phyloP scores from a whole-genome alignment of 2,113 vertebrate genomes.

The Leucosticte australis region DNA sequence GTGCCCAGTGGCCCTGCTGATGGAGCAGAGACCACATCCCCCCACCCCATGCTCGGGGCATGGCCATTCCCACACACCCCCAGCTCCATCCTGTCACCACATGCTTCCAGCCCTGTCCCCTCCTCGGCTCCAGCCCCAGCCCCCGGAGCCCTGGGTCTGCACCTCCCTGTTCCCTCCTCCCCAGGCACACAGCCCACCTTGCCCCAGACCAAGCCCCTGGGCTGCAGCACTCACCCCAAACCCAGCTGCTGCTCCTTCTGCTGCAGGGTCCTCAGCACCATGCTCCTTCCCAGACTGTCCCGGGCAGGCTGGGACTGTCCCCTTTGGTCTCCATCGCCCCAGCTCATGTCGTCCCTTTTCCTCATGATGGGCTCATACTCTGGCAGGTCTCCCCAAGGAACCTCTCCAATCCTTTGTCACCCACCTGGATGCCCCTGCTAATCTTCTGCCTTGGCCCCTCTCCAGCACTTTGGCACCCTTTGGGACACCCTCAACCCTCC shows the following conservation, averaged over 20 bases:
- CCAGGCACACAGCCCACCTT: fast-evolving
- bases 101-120: not conserved
- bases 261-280: fast-evolving
- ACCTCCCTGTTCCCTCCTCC: not conserved
- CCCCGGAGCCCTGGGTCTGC: fast-evolving
- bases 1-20: not conserved
- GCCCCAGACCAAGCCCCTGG: fast-evolving
- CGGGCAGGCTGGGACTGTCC: not conserved
- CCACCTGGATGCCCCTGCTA: not conserved
- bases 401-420: not conserved
- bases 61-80: fast-evolving
- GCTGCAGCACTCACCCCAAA: not conserved
- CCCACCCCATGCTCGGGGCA: fast-evolving
- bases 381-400: not conserved
- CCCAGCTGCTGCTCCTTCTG: not conserved
- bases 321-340: not conserved
- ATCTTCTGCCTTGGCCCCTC: not conserved
- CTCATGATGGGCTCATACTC: fast-evolving
- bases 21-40: not conserved
- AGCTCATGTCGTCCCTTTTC: not conserved
- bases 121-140: fast-evolving
- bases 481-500: not conserved
- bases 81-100: not conserved
- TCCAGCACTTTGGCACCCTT: not conserved
- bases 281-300: not conserved